Conservation (phyloP, 1,140 invertebrate genomes). For the Drosophila bipectinata region DNA sequence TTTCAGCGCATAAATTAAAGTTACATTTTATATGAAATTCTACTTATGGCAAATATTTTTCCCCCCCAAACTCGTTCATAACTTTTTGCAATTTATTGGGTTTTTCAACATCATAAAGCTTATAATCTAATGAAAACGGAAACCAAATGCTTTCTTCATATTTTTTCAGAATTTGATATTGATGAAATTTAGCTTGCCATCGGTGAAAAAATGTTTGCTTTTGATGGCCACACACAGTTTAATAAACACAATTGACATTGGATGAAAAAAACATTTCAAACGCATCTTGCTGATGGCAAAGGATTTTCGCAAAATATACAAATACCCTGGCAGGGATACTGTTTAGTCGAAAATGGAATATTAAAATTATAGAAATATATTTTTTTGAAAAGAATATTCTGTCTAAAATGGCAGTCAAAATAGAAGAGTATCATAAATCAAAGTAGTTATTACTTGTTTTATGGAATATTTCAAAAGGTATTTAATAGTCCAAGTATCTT, state of each 20-base stretch:
- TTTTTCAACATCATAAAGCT: slow-evolving; percentile 11
- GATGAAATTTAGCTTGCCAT: slow-evolving; percentile 47
- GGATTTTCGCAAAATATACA: slow-evolving; percentile 35
- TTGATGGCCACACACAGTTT: slow-evolving; percentile 36
- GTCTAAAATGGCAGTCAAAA: too few relatives aligned
- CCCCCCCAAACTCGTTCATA: too few relatives aligned
- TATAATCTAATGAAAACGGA: slow-evolving; percentile 36
- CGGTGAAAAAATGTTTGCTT: slow-evolving; percentile 30
- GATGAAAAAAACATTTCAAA: slow-evolving; percentile 44
- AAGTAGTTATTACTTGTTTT: not conserved
- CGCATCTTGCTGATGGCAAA: slow-evolving; percentile 40
- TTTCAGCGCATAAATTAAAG: slow-evolving; percentile 72
- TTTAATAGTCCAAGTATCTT: not conserved
- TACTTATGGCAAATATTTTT: slow-evolving; percentile 8
- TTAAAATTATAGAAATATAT: not conserved
- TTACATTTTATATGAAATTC: slow-evolving; percentile 57
- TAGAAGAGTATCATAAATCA: too few relatives aligned
- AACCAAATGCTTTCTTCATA: slow-evolving; percentile 20
- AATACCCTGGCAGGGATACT: slow-evolving; percentile 13
- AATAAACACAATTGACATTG: slow-evolving; percentile 56
- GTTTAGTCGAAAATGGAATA: too few relatives aligned
- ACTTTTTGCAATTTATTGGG: not conserved
- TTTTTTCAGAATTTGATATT: slow-evolving; percentile 40
- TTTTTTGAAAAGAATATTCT: not conserved
- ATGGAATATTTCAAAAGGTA: slow-evolving; percentile 1